Base-by-base conservation (phyloP, 2,797 vertebrate species). In the Telmatherina bonti region DNA sequence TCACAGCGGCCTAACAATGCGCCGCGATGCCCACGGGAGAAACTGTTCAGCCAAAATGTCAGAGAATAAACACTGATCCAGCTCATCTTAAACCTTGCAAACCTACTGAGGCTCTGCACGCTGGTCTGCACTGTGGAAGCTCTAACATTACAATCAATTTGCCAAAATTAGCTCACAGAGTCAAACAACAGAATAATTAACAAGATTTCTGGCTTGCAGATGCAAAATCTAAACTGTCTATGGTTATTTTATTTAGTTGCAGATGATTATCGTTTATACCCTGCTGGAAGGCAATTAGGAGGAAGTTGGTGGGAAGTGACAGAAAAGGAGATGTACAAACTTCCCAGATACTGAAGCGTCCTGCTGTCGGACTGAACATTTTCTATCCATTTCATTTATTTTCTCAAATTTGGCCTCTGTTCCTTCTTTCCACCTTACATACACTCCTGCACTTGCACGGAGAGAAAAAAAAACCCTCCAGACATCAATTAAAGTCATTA, bases 401-500 rank as follows among this genome's bases (percentile, higher is more conserved):
- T 70, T 35, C 74, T 62, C 60, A 79, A 54, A 75, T 78, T 79
- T 89, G 87, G 74, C 75, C 18, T 35, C 51, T 36, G 38, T 22
- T 55, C 26, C 60, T 66, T 18, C 74, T 73, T 82, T 79, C 86
- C 67, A 80, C 78, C 70, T 71, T 31, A 67, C 72, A 47, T 20
- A 57, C 81, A 77, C 70, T 72, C 55, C 55, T 18, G 7, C 35
- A 26, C 29, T 80, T n/a, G 49, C 29, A 60, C 63, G 70, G 70
- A 74, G 78, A 81, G 73, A 30, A 85, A 73, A 62, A 22, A 47
- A 22, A 47, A 47, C 1, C n/a, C 20, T 67, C 61, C 71, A 70
- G 70, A 82, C 76, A 70, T 84, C 77, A 82, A 84, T 82, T 86
- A 82, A 85, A 83, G 81, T 83, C 83, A 90, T 90, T 77, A 85